Conservation (phyloP, 2,113 vertebrate genomes). For the Phainopepla nitens region DNA sequence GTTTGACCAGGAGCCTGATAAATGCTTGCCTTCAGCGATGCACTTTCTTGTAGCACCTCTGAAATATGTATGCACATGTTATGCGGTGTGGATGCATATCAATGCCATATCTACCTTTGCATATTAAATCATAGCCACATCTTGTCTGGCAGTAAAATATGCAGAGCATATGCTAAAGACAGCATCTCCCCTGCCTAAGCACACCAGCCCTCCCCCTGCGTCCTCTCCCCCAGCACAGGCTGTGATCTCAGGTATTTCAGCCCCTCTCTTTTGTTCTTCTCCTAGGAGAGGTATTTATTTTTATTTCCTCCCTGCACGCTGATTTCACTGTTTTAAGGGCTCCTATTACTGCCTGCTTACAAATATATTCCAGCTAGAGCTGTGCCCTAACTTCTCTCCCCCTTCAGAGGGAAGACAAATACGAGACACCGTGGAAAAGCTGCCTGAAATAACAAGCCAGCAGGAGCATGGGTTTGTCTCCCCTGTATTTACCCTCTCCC, state of each 20-base stretch:
- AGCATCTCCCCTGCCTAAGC: conserved; percentile 37
- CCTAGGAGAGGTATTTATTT: not conserved
- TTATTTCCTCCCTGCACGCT: not conserved
- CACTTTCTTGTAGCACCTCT: conserved; percentile 27
- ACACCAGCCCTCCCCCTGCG: not conserved
- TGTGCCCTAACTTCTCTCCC: not conserved
- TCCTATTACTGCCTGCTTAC: not conserved
- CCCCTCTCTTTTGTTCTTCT: conserved; percentile 47
- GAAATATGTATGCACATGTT: conserved; percentile 68
- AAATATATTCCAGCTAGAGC: not conserved
- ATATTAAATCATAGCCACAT: conserved; percentile 71
- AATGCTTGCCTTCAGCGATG: conserved; percentile 12
- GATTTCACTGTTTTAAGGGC: not conserved
- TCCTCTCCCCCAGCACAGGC: not conserved
- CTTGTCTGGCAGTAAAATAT: conserved; percentile 71
- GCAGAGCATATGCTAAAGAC: conserved; percentile 70
- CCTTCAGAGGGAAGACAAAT: not conserved
- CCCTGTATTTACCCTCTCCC: not conserved
- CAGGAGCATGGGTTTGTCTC: not conserved
- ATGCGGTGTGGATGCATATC: conserved; percentile 68
- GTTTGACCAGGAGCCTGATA: conserved; percentile 38
- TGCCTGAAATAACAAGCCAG: not conserved
- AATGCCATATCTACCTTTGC: conserved; percentile 71
- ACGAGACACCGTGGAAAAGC: not conserved
- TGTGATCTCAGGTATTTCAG: conserved; percentile 41